These are phyloP conservation scores for Vanessa atalanta DNA, from an alignment of 1,140 invertebrate genomes.

Conservation along the genomic window DNA sequence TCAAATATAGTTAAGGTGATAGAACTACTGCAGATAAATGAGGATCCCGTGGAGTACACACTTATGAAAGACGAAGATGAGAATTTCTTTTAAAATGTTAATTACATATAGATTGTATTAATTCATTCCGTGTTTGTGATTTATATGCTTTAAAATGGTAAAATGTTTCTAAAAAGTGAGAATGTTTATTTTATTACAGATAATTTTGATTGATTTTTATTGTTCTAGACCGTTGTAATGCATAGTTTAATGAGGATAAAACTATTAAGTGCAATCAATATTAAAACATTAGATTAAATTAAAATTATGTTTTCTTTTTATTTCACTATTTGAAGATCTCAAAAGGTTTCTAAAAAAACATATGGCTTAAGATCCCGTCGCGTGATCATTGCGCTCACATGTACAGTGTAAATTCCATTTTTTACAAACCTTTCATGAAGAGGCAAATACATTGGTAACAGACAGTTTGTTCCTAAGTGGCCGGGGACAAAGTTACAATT, in stretches of 20 bases:
- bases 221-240: conserved; percentile 5
- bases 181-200: conserved; percentile 2
- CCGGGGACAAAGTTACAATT: neutral
- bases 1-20: conserved; percentile 21
- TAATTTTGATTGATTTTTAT: conserved; percentile 3
- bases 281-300: neutral
- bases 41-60: conserved; percentile 18
- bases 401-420: conserved; percentile 1
- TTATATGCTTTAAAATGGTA: no score
- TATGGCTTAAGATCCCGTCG: neutral
- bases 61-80: conserved; percentile 22
- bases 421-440: neutral
- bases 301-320: conserved; percentile 6
- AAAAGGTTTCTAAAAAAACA: neutral
- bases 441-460: conserved; percentile 3
- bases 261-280: conserved; percentile 4
- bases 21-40: conserved; percentile 17
- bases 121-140: no score
- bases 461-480: conserved; percentile 5
- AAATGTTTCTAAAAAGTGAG: no score
- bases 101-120: no score
- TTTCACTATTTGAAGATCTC: conserved; percentile 3
- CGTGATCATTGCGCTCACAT: neutral
- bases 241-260: conserved; percentile 3
- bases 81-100: no score